Conservation (phyloP, 1,140 invertebrate species). For the Arion vulgaris region DNA sequence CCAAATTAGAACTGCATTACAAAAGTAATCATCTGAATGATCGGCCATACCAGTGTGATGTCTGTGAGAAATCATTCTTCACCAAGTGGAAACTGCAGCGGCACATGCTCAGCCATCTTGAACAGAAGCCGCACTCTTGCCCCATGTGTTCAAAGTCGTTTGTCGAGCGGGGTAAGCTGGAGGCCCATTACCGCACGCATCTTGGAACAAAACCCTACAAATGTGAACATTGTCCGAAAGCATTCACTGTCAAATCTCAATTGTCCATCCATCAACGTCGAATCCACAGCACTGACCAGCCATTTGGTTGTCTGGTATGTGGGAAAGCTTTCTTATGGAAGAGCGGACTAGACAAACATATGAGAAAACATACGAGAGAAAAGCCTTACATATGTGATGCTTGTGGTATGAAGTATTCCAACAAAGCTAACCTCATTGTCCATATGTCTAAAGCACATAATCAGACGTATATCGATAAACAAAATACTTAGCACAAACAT, state of each 20-base stretch:
- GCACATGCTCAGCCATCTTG: slow-evolving; percentile 33
- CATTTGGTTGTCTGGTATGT: slow-evolving; percentile 25
- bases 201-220: slow-evolving; percentile 30
- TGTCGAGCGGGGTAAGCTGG: slow-evolving; percentile 23
- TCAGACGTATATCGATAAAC: background rate
- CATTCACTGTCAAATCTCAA: slow-evolving; percentile 29
- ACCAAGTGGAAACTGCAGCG: slow-evolving; percentile 24
- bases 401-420: slow-evolving; percentile 29
- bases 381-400: slow-evolving; percentile 14
- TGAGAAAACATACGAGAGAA: slow-evolving; percentile 51
- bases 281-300: slow-evolving; percentile 30
- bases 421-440: slow-evolving; percentile 27
- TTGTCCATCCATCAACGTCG: slow-evolving; percentile 27
- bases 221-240: slow-evolving; percentile 26
- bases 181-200: slow-evolving; percentile 35
- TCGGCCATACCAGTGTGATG: slow-evolving; percentile 33
- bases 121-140: slow-evolving; percentile 36
- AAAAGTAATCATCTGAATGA: slow-evolving; percentile 28
- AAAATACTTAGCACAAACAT: background rate
- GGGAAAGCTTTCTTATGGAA: slow-evolving; percentile 33
- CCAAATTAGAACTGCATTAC: slow-evolving; percentile 28
- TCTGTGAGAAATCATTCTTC: slow-evolving; percentile 37
- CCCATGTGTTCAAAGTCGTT: slow-evolving; percentile 25
- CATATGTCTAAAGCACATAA: slow-evolving; percentile 30
- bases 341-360: slow-evolving; percentile 44